These are phyloP conservation scores for Chalcis sispes DNA, from an alignment of 2,888 invertebrate genomes.

Conservation along the genomic window DNA sequence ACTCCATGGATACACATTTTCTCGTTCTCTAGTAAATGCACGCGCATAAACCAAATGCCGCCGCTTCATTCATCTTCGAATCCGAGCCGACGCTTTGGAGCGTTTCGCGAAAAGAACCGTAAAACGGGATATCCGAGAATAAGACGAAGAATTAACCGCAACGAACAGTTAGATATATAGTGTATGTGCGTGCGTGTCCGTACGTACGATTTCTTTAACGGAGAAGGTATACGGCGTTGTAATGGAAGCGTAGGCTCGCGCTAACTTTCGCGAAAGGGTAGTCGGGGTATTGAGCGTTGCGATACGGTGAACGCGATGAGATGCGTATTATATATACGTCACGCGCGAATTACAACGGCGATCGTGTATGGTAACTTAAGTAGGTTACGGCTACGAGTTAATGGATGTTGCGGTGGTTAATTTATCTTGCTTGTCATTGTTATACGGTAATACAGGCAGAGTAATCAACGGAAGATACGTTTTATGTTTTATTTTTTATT, in stretches of 20 bases:
- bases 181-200: no score
- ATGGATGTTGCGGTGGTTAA: no score
- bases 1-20: no score
- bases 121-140: slow-evolving; percentile 1
- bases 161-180: slow-evolving; percentile 34
- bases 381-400: no score
- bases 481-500: no score
- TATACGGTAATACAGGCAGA: no score
- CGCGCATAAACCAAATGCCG: slow-evolving; percentile 16
- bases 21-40: not conserved
- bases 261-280: no score
- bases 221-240: no score
- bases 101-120: slow-evolving; percentile 41
- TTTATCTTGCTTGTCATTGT: no score
- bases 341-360: not conserved
- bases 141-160: slow-evolving; percentile 4
- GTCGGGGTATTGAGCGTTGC: not conserved
- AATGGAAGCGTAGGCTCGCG: not conserved
- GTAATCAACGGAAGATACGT: no score
- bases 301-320: not conserved
- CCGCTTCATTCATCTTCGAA: slow-evolving; percentile 27
- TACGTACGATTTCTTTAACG: slow-evolving; percentile 7
- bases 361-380: no score
- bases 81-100: slow-evolving; percentile 14
- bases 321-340: not conserved